A percentile compares a stretch with the other conserved stretches of the same genome.
Evolutionary conservation across 2,888 invertebrate species (phyloP).

Genomic region (Drosophila helvetica): DNA sequence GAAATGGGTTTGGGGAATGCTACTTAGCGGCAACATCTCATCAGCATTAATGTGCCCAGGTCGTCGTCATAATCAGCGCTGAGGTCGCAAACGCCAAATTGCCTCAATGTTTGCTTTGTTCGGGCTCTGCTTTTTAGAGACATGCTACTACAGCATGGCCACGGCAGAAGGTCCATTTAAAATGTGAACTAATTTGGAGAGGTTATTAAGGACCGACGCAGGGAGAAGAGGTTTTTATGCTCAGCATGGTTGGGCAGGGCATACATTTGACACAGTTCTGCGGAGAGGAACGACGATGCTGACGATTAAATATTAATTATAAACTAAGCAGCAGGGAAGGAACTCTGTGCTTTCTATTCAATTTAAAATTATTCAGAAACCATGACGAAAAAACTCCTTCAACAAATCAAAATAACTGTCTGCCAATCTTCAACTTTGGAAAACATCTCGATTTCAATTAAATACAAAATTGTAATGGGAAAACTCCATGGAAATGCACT

Average conservation of each 20-base stretch:
- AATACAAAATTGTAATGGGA: not conserved
- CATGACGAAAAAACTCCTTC: not conserved
- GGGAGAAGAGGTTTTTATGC: not conserved
- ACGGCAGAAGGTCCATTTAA: slow-evolving; percentile 31
- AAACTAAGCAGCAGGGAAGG: too few relatives aligned
- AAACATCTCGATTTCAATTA: not conserved
- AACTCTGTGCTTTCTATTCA: not conserved
- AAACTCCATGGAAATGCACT: not conserved
- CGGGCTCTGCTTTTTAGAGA: not conserved
- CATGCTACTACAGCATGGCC: not conserved
- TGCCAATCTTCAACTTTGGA: not conserved
- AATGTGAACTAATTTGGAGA: slow-evolving; percentile 51
- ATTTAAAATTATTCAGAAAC: not conserved
- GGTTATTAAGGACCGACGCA: slow-evolving; percentile 26
- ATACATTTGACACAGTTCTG: slow-evolving; percentile 23
- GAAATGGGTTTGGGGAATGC: slow-evolving; percentile 63
- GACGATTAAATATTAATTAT: not conserved
- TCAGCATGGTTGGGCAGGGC: not conserved
- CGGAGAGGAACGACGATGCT: not conserved
- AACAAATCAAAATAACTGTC: not conserved
- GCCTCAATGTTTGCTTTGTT: slow-evolving; percentile 49
- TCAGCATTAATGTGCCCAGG: slow-evolving; percentile 73
- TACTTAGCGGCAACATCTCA: slow-evolving; percentile 74
- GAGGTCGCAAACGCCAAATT: slow-evolving; percentile 62
- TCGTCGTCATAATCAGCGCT: slow-evolving; percentile 66